Conservation (phyloP, 2,797 vertebrate genomes). For the Xerus rutilus region DNA sequence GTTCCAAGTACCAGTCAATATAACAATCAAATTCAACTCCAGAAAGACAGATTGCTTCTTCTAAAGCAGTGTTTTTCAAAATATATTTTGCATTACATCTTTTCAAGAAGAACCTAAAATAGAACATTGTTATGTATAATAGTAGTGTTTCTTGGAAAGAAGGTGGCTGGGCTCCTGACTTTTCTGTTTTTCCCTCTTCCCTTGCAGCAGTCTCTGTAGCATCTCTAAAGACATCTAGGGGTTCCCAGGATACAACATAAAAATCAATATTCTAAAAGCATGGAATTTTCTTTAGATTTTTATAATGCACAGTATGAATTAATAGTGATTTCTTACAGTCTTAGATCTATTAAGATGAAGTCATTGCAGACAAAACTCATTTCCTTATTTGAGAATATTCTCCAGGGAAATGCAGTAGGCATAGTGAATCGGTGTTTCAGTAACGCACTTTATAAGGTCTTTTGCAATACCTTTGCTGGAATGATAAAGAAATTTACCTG, state of each 20-base stretch:
- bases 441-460: not conserved
- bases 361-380: conserved; percentile 65
- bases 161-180: not conserved
- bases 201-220: not conserved
- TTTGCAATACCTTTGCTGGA: conserved; percentile 42
- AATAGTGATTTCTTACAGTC: conserved; percentile 55
- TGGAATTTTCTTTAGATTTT: not conserved
- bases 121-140: not conserved
- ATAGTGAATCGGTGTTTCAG: conserved; percentile 23
- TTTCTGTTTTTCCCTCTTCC: not conserved
- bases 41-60: not conserved
- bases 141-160: not conserved
- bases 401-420: not conserved
- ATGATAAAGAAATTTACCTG: conserved; percentile 50
- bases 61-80: conserved; percentile 14
- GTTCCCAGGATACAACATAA: not conserved
- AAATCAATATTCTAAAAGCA: not conserved
- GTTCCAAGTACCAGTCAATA: conserved; percentile 61
- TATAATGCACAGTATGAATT: not conserved
- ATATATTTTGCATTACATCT: not conserved
- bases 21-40: not conserved
- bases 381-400: conserved; percentile 44
- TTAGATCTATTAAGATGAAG: conserved; percentile 72
- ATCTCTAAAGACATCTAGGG: not conserved
- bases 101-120: not conserved